Evolutionary conservation across 2,113 vertebrate species (phyloP), one percentile per base, ranked within the genome.

Genomic region (Polyodon spathula): DNA sequence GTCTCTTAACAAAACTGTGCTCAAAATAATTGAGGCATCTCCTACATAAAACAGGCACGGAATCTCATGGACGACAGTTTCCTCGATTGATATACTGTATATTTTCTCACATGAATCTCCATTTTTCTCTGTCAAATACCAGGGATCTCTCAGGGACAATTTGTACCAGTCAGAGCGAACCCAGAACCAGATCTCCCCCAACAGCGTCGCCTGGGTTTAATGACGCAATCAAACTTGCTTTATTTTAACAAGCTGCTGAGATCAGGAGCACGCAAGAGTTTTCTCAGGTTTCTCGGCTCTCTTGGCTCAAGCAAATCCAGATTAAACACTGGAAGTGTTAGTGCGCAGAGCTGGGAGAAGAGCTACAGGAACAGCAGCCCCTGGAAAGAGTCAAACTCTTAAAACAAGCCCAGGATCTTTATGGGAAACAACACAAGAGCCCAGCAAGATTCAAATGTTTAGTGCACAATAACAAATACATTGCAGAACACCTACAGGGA

Each of bases 41-140:
- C 63, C 60, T 55, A 56, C 37, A 55, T 67, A 73, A 69, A 67
- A 59, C 44, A 61, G 64, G 64, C 40, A 6, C 4, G 5, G 4
- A 41, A 58, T 75, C 72, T 71, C 72, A 77, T 51, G 7, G 74
- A 78, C 68, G n/a, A 50, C 62, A 0, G 54, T 71, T 77, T 74
- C 70, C 64, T 66, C 44, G 61, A 64, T 62, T 69, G 64, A 76
- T 42, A 65, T 52, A 64, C 58, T 8, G 43, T 4, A 8, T 53
- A 68, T 48, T 66, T 59, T 50, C 57, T 71, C 60, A 61, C 53
- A 38, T 37, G 56, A 60, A 60, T 57, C 38, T 10, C 37, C 12
- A 27, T 51, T 27, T 60, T 57, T 54, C 9, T 46, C 57, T 41
- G 37, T 6, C 39, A 10, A 50, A 50, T 27, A 54, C 51, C 42